Evolutionary conservation across 2,113 vertebrate species (phyloP), one percentile per base, ranked within the genome.

Genomic region (Tapirus terrestris): DNA sequence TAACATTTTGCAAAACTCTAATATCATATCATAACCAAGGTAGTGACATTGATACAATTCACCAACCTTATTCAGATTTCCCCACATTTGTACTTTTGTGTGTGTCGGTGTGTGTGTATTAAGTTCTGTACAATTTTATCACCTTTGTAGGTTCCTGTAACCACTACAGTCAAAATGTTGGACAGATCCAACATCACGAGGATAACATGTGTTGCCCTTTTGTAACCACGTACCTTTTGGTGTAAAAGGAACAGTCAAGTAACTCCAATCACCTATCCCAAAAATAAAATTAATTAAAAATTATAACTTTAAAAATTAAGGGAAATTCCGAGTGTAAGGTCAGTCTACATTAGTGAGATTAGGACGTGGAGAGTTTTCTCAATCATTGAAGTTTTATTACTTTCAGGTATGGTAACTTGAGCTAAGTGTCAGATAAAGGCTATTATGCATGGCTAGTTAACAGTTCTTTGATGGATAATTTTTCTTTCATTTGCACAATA

Each of bases 1-100:
- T 92, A 84, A 60, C 61, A 87, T n/a, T 95, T 87, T 97, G 25
- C 27, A 91, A 56, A 95, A 82, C 56, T 53, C 3, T 51, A 63
- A 8, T n/a, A n/a, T 51, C 51, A 80, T 91, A 53, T 76, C 63
- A 83, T 86, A 79, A 67, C 43, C 73, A 80, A 39, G 17, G 25
- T 12, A 61, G 8, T 63, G 27, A 23, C 6, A 25, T 14, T 56
- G 33, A 75, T 91, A 20, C 5, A 87, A 68, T 51, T 43, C 29
- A 79, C 25, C 1, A 29, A n/a, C 16, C 29, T 63, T 58, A 73
- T 63, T 79, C 29, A 33, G 17, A 63, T 48, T 48, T n/a, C 51
- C 56, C 8, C 1, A 31, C 60, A 61, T 31, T 76, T 82, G 8
- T 77, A 43, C 33, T 16, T 43, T 10, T n/a, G 36, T n/a, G 2